phyloP scores from a whole-genome alignment of 2,888 invertebrate genomes.

The Trichacis sp. region DNA sequence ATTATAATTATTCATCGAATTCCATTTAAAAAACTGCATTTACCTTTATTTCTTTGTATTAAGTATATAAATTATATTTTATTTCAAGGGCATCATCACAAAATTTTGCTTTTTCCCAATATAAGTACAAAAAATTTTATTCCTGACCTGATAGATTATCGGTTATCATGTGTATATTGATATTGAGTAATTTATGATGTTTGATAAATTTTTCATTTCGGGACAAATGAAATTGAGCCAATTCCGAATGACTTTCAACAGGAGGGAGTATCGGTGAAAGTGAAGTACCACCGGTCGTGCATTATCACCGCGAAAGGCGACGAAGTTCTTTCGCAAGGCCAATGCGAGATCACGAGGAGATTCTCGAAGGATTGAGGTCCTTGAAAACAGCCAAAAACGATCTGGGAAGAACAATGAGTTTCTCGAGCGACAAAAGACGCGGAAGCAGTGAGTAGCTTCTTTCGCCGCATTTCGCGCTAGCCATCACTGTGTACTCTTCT shows the following conservation, averaged over 20 bases:
- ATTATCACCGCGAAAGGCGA: constrained; percentile 78
- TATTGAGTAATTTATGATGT: no score
- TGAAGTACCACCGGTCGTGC: constrained; percentile 69
- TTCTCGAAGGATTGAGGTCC: constrained; percentile 75
- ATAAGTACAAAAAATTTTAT: no score
- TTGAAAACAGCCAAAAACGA: constrained; percentile 83
- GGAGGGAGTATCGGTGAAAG: constrained; percentile 69
- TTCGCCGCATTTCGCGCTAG: constrained; percentile 26
- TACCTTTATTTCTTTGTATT: no score
- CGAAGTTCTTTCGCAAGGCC: constrained; percentile 83
- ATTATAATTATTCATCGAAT: no score
- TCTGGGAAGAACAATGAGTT: constrained; percentile 84
- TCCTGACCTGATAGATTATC: no score
- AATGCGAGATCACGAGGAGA: constrained; percentile 85
- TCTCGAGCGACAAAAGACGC: constrained; percentile 73
- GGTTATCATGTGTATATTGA: no score
- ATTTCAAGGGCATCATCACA: no score
- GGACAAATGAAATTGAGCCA: background rate
- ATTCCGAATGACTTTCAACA: constrained; percentile 25
- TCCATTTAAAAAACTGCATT: no score
- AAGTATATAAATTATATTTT: no score
- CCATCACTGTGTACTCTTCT: constrained; percentile 51
- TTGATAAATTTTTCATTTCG: no score
- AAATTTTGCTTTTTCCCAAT: no score
- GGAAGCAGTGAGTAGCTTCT: constrained; percentile 78